phyloP scores from a whole-genome alignment of 1,140 invertebrate species.

The Eufriesea mexicana region DNA sequence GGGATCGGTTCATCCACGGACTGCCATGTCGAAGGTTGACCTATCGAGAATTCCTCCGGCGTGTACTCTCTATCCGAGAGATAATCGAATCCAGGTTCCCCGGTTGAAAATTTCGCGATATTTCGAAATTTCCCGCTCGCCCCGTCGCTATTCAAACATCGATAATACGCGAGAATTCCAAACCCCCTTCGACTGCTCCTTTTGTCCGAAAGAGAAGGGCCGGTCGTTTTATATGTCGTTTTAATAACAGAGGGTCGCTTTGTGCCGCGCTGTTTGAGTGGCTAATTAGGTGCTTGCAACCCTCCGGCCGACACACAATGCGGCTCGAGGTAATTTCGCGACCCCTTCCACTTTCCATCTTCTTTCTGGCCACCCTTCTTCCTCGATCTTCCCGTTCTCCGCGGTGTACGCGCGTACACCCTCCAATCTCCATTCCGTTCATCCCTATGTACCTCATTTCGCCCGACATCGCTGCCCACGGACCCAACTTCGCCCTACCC shows the following conservation, averaged over 20 bases:
- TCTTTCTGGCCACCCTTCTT: constrained; percentile 3
- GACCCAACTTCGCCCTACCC: neutral
- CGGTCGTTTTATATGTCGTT: constrained; percentile 66
- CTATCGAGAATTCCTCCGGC: too few relatives aligned
- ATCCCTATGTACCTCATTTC: constrained; percentile 9
- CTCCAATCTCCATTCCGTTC: constrained; percentile 29
- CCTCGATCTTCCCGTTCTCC: neutral
- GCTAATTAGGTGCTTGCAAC: constrained; percentile 73
- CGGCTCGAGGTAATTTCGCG: constrained; percentile 69
- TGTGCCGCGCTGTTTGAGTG: constrained; percentile 72
- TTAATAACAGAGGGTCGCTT: constrained; percentile 72
- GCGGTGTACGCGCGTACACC: neutral
- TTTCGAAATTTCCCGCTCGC: too few relatives aligned
- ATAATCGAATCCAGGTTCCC: too few relatives aligned
- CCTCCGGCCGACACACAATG: constrained; percentile 65
- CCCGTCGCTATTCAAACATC: too few relatives aligned
- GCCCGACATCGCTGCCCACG: neutral
- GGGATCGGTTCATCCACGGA: too few relatives aligned
- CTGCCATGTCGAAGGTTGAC: too few relatives aligned
- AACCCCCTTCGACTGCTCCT: constrained; percentile 46
- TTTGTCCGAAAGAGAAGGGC: constrained; percentile 48
- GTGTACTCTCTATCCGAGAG: too few relatives aligned
- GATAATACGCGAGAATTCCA: neutral
- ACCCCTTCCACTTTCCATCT: constrained; percentile 44
- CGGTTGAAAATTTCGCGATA: too few relatives aligned